phyloP scores from a whole-genome alignment of 2,888 invertebrate species.

The Drosophila maculinotata region DNA sequence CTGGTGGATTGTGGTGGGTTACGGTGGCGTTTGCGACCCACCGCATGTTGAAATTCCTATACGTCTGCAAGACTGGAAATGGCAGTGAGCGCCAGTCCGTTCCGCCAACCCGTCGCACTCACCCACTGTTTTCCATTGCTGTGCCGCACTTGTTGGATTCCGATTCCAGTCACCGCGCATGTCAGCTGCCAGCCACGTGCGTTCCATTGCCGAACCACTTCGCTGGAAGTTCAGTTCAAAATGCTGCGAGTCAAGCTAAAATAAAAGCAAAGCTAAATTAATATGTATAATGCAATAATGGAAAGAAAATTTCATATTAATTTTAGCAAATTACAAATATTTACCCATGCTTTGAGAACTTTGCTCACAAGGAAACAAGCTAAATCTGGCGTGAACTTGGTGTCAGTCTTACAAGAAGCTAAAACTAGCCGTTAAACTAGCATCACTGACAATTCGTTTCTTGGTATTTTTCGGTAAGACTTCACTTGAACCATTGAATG shows the following conservation, averaged over 20 bases:
- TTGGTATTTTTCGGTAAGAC: background rate
- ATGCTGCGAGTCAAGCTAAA: constrained; percentile 22
- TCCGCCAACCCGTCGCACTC: constrained; percentile 29
- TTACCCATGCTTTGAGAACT: no score
- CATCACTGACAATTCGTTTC: background rate
- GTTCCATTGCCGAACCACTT: constrained; percentile 35
- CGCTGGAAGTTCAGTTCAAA: constrained; percentile 45
- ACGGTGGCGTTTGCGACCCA: background rate
- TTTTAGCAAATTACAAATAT: background rate
- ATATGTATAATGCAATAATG: constrained; percentile 6
- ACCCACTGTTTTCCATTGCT: constrained; percentile 33
- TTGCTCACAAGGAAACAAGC: no score
- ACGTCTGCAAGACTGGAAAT: constrained; percentile 39
- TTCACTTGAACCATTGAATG: constrained; percentile 47
- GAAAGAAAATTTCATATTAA: background rate
- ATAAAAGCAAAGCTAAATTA: constrained; percentile 26
- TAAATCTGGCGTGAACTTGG: no score
- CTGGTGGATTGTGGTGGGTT: constrained; percentile 17
- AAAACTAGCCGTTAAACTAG: background rate
- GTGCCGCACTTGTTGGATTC: constrained; percentile 82
- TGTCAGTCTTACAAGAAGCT: background rate
- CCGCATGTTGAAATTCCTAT: constrained; percentile 58
- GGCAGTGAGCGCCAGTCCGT: constrained; percentile 26
- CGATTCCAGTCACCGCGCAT: constrained; percentile 64
- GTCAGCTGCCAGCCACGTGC: constrained; percentile 58